Percentiles rank a stretch among this genome's conserved stretches.
Evolutionary conservation across 2,113 vertebrate genomes (phyloP).

Genomic region (Anarrhichthys ocellatus): DNA sequence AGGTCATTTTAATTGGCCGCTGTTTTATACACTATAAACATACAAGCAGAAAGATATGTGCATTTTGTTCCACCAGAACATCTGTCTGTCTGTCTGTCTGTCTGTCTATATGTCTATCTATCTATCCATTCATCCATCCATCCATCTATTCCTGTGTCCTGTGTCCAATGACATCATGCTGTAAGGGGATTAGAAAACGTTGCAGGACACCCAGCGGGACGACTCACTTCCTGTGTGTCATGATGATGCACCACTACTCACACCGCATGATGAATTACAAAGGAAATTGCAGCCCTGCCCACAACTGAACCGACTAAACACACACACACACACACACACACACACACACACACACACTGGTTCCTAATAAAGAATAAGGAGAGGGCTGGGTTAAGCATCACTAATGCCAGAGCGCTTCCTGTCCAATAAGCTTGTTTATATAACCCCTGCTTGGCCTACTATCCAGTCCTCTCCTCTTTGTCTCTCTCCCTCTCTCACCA

Average conservation of each 20-base stretch:
- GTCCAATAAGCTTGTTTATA: constrained; percentile 82
- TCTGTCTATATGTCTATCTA: not conserved
- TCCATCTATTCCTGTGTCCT: not conserved
- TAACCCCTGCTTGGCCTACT: constrained; percentile 78
- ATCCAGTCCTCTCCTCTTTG: constrained; percentile 12
- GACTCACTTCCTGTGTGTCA: constrained; percentile 76
- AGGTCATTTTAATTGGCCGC: not conserved
- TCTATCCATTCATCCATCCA: no score
- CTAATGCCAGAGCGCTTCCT: constrained; percentile 81
- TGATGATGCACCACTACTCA: constrained; percentile 66
- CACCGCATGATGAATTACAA: constrained; percentile 54
- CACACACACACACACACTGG: constrained; percentile 33
- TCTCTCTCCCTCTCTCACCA: not conserved
- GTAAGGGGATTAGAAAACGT: constrained; percentile 70
- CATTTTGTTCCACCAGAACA: not conserved
- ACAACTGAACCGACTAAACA: constrained; percentile 50
- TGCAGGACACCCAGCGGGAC: constrained; percentile 60
- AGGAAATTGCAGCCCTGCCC: constrained; percentile 34
- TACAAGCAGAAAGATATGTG: not conserved
- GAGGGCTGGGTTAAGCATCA: constrained; percentile 72
- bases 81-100: not conserved
- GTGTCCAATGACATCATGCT: constrained; percentile 65
- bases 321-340: constrained; percentile 35
- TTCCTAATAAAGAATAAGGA: constrained; percentile 71
- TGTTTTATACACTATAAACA: not conserved